A percentile compares a stretch with the other conserved stretches of the same genome.
These are phyloP conservation scores for Streblospio benedicti DNA, from an alignment of 1,140 invertebrate genomes.

Conservation along the genomic window DNA sequence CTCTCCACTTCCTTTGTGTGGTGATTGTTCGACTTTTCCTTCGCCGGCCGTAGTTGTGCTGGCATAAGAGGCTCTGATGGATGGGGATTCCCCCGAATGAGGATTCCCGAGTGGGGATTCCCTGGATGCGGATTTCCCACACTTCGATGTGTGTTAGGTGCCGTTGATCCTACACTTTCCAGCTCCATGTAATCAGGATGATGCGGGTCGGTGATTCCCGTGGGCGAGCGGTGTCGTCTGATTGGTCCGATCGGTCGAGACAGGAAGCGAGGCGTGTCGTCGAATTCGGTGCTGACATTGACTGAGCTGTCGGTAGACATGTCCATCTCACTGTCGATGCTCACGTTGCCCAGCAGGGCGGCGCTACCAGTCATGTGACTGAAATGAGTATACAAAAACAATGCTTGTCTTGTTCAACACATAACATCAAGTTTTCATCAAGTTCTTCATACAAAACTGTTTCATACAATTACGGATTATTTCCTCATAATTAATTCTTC, in stretches of 20 bases:
- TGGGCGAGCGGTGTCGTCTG: too few species aligned
- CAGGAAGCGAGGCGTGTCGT: not conserved
- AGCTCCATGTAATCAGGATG: slow-evolving; percentile 32
- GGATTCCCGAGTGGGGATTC: not conserved
- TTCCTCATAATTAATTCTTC: too few species aligned
- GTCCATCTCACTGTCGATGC: slow-evolving; percentile 32
- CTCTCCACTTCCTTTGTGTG: slow-evolving; percentile 59
- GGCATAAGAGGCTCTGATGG: slow-evolving; percentile 46
- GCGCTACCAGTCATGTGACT: too few species aligned
- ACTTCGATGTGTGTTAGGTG: slow-evolving; percentile 1
- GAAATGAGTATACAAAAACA: too few species aligned
- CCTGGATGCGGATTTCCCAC: not conserved
- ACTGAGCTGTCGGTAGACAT: not conserved
- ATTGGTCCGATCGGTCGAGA: not conserved
- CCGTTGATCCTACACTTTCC: slow-evolving; percentile 30
- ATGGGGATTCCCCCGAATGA: not conserved
- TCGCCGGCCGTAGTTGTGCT: slow-evolving; percentile 52
- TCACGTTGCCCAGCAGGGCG: slow-evolving; percentile 34
- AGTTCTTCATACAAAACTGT: too few species aligned
- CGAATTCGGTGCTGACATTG: slow-evolving; percentile 2
- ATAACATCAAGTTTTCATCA: too few species aligned
- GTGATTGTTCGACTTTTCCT: slow-evolving; percentile 55
- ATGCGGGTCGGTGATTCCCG: slow-evolving; percentile 16
- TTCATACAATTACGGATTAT: too few species aligned
- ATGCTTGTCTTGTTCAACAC: too few species aligned